Conservation (phyloP, 2,113 vertebrate species). For the Cebus imitator region DNA sequence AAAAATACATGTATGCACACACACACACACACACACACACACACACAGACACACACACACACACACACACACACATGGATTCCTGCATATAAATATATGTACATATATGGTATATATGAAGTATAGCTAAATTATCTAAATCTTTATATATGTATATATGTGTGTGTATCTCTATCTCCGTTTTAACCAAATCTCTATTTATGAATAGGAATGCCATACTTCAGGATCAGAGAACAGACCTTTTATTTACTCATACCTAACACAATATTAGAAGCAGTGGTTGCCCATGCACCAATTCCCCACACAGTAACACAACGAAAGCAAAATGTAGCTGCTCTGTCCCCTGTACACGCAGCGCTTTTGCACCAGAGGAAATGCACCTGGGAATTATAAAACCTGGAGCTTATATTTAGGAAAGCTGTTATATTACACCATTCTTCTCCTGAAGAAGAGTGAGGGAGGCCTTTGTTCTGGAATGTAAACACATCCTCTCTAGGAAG, state of each 20-base stretch:
- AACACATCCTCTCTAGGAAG: too few relatives aligned
- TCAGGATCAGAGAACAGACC: background rate
- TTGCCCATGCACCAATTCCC: background rate
- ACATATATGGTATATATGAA: background rate
- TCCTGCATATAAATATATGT: too few relatives aligned
- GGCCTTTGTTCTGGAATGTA: too few relatives aligned
- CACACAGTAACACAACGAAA: background rate
- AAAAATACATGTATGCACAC: background rate
- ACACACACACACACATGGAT: too few relatives aligned
- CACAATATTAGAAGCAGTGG: too few relatives aligned
- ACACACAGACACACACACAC: background rate
- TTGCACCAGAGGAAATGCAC: background rate
- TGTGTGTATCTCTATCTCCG: background rate
- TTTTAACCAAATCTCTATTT: background rate
- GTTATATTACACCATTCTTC: background rate
- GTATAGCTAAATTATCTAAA: background rate
- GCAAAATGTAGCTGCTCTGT: background rate
- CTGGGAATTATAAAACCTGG: background rate
- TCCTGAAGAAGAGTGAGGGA: background rate
- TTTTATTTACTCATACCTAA: background rate
- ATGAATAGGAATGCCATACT: background rate
- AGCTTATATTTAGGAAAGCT: background rate
- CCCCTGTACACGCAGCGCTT: background rate
- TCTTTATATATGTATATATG: background rate
- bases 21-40: too few relatives aligned